Base-by-base conservation (phyloP, 2,113 vertebrate species). In the Apus apus region DNA sequence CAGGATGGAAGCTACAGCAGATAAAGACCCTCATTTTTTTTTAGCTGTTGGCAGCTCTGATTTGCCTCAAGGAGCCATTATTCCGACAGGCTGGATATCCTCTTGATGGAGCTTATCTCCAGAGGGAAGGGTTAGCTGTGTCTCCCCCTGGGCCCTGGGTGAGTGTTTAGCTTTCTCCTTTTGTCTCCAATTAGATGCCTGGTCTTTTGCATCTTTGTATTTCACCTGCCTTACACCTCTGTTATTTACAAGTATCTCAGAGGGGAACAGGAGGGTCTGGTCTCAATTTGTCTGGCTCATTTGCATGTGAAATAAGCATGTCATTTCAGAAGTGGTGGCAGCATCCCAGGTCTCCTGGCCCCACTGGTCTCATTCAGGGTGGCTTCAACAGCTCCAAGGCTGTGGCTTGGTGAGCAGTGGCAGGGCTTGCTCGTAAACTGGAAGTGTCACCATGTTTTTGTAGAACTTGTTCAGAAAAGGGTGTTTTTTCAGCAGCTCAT, bases 401-500 rank as follows among this genome's bases (percentile, higher is more conserved):
- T 75, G 65, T 40, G 79, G 36, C 29, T 87, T 5, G 29, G 32
- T 66, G 71, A 90, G 74, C 4, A 0, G 53, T 72, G 77, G 57
- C 79, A 86, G 90, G 76, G 73, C 68, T 92, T 67, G 79, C 75
- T 90, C 30, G 8, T 85, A 65, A 82, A 57, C 76, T 89, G 48
- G 38, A 86, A 86, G 83, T 22, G 56, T 77, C 65, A 48, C 50
- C 10, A 61, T 65, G 83, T 36, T 93, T 90, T 75, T 75, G 82
- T 61, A 68, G 65, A 45, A 61, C 40, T 74, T 1, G 7, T 77
- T 74, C 82, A 85, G 90, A 66, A 88, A 72, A 74, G 1, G 4
- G 30, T 89, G 57, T 21, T 85, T 94, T 46, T 92, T 79, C 91
- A 85, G 77, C 79, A 83, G 68, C 85, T 96, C 48, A 8, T 88